A percentile compares a stretch with the other conserved stretches of the same genome.
Evolutionary conservation across 2,888 invertebrate species (phyloP).

Genomic region (Trichopoda pennipes): DNA sequence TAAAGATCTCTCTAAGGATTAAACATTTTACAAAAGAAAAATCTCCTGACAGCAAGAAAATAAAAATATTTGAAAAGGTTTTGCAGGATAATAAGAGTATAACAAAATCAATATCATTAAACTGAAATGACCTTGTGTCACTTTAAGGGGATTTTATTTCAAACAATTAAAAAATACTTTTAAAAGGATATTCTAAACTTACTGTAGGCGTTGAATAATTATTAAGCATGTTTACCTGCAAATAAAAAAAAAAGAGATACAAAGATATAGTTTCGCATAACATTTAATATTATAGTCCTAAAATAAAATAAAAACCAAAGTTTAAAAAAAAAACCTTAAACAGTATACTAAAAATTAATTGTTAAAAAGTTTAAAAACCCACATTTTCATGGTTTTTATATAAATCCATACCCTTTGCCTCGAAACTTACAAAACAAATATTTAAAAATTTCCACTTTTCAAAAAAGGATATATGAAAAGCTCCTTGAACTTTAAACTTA

Average conservation of each 20-base stretch:
- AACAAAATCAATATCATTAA: no score
- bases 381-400: no score
- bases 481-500: not conserved
- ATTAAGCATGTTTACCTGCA: not conserved
- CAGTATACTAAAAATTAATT: no score
- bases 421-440: no score
- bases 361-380: no score
- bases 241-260: not conserved
- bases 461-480: not conserved
- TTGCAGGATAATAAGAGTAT: not conserved
- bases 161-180: not conserved
- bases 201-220: not conserved
- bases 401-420: no score
- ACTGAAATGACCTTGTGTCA: no score
- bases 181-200: not conserved
- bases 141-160: not conserved
- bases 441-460: no score
- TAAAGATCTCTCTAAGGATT: not conserved
- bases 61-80: not conserved
- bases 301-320: no score
- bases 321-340: no score
- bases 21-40: not conserved
- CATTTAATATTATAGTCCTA: no score
- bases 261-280: no score
- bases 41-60: not conserved